A percentile compares a stretch with the other conserved stretches of the same genome.
Conservation (phyloP, 2,113 vertebrate species). For the Spea bombifrons region DNA sequence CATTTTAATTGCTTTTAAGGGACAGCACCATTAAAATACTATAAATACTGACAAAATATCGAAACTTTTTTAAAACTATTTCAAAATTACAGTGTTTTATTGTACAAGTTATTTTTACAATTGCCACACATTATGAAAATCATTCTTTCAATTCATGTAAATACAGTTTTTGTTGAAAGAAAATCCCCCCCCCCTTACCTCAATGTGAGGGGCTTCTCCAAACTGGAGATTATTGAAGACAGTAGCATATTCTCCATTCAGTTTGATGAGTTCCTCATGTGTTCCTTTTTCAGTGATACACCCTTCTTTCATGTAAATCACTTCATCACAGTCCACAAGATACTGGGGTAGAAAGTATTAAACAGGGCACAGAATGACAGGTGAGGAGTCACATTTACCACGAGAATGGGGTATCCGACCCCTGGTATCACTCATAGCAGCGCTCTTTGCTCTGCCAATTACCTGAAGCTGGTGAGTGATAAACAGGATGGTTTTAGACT, state of each 20-base stretch:
- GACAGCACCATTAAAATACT: no score
- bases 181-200: constrained; percentile 63
- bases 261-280: constrained; percentile 84
- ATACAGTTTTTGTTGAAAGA: background rate
- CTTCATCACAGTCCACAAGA: constrained; percentile 86
- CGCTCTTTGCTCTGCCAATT: constrained; percentile 12
- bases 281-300: constrained; percentile 82
- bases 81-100: no score
- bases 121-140: no score
- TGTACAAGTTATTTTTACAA: no score
- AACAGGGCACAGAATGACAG: constrained; percentile 22
- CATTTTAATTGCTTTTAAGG: no score
- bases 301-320: constrained; percentile 90
- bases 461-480: constrained; percentile 93
- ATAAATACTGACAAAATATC: no score
- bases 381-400: background rate
- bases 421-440: background rate
- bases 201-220: constrained; percentile 81
- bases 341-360: constrained; percentile 65
- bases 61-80: no score
- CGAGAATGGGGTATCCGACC: background rate
- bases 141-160: no score
- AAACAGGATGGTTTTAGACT: constrained; percentile 83
- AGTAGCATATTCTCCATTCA: constrained; percentile 85
- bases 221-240: constrained; percentile 89